Conservation (phyloP, 2,797 vertebrate genomes). For the Crenuchus spilurus region DNA sequence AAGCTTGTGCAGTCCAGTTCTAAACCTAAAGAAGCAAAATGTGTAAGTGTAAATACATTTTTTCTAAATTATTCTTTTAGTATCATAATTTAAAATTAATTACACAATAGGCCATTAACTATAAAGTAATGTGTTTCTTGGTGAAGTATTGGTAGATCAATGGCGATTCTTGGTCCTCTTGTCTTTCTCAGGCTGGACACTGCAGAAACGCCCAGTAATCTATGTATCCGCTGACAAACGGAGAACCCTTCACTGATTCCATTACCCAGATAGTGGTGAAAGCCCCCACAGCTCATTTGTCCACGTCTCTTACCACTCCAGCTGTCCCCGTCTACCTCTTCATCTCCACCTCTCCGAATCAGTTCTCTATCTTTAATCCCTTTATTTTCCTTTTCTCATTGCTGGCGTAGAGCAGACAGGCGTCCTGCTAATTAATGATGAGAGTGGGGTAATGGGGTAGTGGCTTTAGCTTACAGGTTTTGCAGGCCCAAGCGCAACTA, state of each 20-base stretch:
- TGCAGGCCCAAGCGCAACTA: slow-evolving; percentile 61
- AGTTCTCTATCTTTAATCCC: slow-evolving; percentile 9
- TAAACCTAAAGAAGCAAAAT: no score
- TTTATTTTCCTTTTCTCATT: background rate
- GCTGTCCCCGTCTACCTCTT: slow-evolving; percentile 58
- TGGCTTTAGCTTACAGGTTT: slow-evolving; percentile 65
- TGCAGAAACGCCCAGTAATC: background rate
- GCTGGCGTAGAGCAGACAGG: slow-evolving; percentile 12
- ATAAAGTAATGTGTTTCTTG: no score
- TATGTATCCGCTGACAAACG: background rate
- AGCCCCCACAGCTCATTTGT: background rate
- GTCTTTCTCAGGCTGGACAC: background rate
- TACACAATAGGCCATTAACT: no score
- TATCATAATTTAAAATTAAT: no score
- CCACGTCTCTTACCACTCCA: slow-evolving; percentile 5
- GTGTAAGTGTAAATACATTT: no score
- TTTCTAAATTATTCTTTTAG: no score
- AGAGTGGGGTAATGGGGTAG: slow-evolving; percentile 67
- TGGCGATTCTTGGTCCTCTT: no score
- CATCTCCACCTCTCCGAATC: slow-evolving; percentile 53
- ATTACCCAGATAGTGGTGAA: slow-evolving; percentile 19
- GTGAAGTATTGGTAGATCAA: no score
- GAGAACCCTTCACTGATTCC: slow-evolving; percentile 16
- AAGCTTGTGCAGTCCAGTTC: no score
- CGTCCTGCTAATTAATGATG: slow-evolving; percentile 65